These are phyloP conservation scores for Phallusia fumigata DNA, from an alignment of 23 tunicate genomes.

Conservation along the genomic window DNA sequence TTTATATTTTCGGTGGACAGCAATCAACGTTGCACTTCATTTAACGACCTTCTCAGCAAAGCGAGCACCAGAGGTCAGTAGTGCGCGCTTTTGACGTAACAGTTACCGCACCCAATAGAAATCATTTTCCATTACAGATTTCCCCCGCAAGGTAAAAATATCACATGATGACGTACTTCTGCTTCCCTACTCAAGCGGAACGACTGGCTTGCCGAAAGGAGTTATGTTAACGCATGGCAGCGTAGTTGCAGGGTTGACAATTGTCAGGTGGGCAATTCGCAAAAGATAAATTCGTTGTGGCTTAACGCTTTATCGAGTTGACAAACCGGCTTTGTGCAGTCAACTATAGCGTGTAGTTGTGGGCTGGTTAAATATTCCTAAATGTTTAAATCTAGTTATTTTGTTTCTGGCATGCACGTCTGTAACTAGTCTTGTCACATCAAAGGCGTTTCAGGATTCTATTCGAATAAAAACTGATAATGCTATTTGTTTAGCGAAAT, in stretches of 20 bases:
- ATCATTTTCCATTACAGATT: slow-evolving; percentile 19
- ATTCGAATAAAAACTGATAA: too few relatives aligned
- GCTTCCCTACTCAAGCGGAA: slow-evolving; percentile 84
- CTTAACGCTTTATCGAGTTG: too few relatives aligned
- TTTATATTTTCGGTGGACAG: neutral
- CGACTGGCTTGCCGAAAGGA: slow-evolving; percentile 88
- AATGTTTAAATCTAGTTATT: too few relatives aligned
- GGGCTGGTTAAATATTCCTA: too few relatives aligned
- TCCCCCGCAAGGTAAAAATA: slow-evolving; percentile 19
- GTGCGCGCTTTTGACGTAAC: neutral
- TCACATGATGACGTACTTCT: slow-evolving; percentile 14
- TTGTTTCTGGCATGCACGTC: too few relatives aligned
- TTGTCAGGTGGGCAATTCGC: neutral
- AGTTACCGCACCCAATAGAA: too few relatives aligned
- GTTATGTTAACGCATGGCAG: slow-evolving; percentile 67
- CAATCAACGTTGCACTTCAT: neutral
- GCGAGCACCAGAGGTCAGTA: neutral
- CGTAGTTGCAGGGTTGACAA: slow-evolving; percentile 18
- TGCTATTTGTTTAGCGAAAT: too few relatives aligned
- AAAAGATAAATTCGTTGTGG: too few relatives aligned
- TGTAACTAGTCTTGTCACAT: too few relatives aligned
- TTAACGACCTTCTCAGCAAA: neutral
- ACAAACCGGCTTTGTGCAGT: too few relatives aligned
- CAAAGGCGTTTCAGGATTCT: too few relatives aligned
- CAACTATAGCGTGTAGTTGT: too few relatives aligned